Percentiles rank a stretch among this genome's conserved stretches.
phyloP scores from a whole-genome alignment of 2,888 invertebrate genomes.

The Eupithecia subfuscata region DNA sequence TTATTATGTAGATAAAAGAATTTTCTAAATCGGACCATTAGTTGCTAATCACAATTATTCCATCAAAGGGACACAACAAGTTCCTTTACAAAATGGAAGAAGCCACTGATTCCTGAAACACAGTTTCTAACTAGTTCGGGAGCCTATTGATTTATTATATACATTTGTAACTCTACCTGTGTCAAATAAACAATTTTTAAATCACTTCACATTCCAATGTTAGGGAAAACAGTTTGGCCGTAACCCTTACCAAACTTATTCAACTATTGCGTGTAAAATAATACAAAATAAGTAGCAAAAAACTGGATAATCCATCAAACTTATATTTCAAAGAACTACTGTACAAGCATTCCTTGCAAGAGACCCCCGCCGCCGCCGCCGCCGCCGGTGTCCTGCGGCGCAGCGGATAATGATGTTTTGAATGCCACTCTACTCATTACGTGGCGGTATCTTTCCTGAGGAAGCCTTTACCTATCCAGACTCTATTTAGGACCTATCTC shows the following conservation, averaged over 20 bases:
- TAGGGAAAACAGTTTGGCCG: not conserved
- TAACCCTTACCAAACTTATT: not conserved
- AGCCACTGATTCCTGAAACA: too few relatives aligned
- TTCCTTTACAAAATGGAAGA: too few relatives aligned
- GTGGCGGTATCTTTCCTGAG: slow-evolving; percentile 75
- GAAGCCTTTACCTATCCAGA: slow-evolving; percentile 63
- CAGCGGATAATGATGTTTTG: slow-evolving; percentile 77
- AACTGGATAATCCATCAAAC: slow-evolving; percentile 1
- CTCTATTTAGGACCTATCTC: slow-evolving; percentile 58
- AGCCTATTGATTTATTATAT: too few relatives aligned
- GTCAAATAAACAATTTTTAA: too few relatives aligned
- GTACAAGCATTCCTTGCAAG: slow-evolving; percentile 29
- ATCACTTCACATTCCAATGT: not conserved
- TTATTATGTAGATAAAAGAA: not conserved
- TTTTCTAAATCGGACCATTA: not conserved
- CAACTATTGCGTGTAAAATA: not conserved
- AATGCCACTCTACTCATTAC: slow-evolving; percentile 81
- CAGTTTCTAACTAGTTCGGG: too few relatives aligned
- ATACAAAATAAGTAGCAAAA: not conserved
- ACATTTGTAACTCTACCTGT: too few relatives aligned
- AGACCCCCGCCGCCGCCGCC: slow-evolving; percentile 31
- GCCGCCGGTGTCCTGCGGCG: slow-evolving; percentile 55
- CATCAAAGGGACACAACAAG: not conserved
- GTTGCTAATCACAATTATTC: not conserved
- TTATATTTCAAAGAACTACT: slow-evolving; percentile 19